Evolutionary conservation across 2,797 vertebrate species (phyloP).

Genomic region (Lophotriccus pileatus): DNA sequence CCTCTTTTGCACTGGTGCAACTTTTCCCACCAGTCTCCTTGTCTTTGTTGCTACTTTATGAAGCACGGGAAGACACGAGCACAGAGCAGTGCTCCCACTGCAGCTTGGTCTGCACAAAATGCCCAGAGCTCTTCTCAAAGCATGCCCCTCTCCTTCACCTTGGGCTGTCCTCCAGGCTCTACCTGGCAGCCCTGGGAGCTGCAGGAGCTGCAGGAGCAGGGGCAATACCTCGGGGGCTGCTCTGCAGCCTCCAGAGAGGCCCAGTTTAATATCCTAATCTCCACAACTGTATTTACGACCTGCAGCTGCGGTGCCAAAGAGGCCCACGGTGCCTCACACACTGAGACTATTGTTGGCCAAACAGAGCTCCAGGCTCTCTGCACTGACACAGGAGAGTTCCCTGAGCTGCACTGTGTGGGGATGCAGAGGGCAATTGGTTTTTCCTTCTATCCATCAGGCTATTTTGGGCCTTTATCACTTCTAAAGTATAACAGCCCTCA

Average conservation of each 20-base stretch:
- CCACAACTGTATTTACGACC: conserved; percentile 23
- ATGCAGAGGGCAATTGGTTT: neutral
- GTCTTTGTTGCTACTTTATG: neutral
- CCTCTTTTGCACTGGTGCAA: neutral
- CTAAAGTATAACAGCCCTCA: neutral
- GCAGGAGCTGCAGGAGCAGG: neutral
- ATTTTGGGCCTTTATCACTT: neutral
- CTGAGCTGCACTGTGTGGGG: neutral
- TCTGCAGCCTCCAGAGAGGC: neutral
- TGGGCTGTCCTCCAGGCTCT: neutral
- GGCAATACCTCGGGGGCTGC: neutral
- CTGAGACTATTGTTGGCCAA: conserved; percentile 40
- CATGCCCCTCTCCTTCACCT: neutral
- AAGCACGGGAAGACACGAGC: rapidly evolving
- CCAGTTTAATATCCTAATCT: conserved; percentile 26
- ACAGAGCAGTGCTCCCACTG: neutral
- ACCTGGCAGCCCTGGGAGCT: neutral
- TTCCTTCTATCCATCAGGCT: neutral
- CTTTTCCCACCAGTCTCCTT: neutral
- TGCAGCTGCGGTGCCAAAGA: conserved; percentile 56
- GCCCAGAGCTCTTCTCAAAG: neutral
- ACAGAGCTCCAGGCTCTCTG: conserved; percentile 12
- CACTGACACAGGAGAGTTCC: neutral
- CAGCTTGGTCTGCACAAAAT: neutral
- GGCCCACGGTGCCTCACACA: neutral